Conservation (phyloP, 2,797 vertebrate species). For the Cyclopterus lumpus region DNA sequence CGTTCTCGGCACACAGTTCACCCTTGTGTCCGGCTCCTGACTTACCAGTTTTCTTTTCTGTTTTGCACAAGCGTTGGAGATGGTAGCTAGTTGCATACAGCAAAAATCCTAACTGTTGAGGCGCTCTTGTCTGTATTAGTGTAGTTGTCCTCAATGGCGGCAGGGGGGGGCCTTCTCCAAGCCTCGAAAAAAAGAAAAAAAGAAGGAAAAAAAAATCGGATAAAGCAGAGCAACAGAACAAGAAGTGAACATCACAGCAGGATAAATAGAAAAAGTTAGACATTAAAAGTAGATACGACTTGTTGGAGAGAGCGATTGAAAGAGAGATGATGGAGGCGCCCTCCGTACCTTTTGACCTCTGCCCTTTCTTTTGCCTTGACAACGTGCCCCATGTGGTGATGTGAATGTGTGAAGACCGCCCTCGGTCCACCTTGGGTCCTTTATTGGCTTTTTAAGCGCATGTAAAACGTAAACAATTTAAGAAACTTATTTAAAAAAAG, state of each 20-base stretch:
- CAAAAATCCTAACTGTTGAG: slow-evolving; percentile 78
- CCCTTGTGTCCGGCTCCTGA: slow-evolving; percentile 72
- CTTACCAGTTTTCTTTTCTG: slow-evolving; percentile 72
- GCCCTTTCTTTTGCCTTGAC: slow-evolving; percentile 90
- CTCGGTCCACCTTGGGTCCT: slow-evolving; percentile 85
- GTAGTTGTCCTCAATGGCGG: slow-evolving; percentile 80
- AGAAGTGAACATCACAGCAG: slow-evolving; percentile 48
- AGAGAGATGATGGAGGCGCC: slow-evolving; percentile 79
- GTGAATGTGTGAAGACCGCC: slow-evolving; percentile 90
- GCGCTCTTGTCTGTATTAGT: slow-evolving; percentile 81
- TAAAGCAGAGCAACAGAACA: slow-evolving; percentile 55
- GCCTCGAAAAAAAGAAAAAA: slow-evolving; percentile 59
- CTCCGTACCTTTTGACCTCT: slow-evolving; percentile 85
- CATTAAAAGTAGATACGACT: slow-evolving; percentile 63
- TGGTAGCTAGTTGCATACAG: slow-evolving; percentile 75
- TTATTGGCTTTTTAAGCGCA: slow-evolving; percentile 91
- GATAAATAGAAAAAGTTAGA: slow-evolving; percentile 55
- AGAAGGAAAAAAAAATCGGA: slow-evolving; percentile 34
- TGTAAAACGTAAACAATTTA: slow-evolving; percentile 89
- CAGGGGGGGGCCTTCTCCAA: slow-evolving; percentile 74
- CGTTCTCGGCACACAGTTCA: slow-evolving; percentile 72
- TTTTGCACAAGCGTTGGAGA: slow-evolving; percentile 82
- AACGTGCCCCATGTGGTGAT: slow-evolving; percentile 91
- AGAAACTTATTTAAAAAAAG: slow-evolving; percentile 83
- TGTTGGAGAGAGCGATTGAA: slow-evolving; percentile 72